Base-by-base conservation (phyloP, 2,797 vertebrate genomes). In the Phalanger gymnotis region DNA sequence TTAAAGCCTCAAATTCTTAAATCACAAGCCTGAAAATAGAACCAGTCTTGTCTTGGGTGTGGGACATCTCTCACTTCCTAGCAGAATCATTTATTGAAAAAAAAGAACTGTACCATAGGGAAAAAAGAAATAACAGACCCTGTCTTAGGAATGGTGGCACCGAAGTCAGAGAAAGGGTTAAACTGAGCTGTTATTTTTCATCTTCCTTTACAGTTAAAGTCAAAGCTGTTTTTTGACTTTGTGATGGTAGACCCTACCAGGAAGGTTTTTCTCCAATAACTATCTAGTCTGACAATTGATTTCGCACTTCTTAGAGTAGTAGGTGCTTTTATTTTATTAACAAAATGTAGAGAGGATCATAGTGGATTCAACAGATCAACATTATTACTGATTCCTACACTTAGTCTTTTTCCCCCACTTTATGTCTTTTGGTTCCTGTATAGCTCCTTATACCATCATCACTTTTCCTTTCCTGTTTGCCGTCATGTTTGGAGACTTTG, bases 381-480 rank as follows among this genome's bases (percentile, higher is more conserved):
- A 10, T 73, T n/a, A 47, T 52, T 92, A 0, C 0, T 6, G 61
- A 92, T 95, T 96, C 53, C 90, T 51, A 19, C 87, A 66, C 31
- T 56, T 91, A 13, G 22, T 61, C 57, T 34, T 92, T 92, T 91
- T 40, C 25, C 25, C 51, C 1, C 16, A 19, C 52, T 5, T 47
- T 90, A 12, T 53, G 30, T 54, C 53, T 47, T 93, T 94, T 57
- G 28, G 40, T 97, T 97, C 96, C 93, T 97, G 98, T 97, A 61
- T 98, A 99, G 99, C 99, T 30, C 99, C 99, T 0, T 99, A 99
- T 93, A 99, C 99, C 51, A 99, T 99, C 98, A 99, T 99, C 98
- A 99, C 99, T 94, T 99, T 99, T 98, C 99, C 99, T 0, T 99
- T 99, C 98, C 99, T 99, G 13, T 99, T 99, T 95, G 99, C 99